Evolutionary conservation across 1,140 invertebrate genomes (phyloP).

Genomic region (Delia radicum): DNA sequence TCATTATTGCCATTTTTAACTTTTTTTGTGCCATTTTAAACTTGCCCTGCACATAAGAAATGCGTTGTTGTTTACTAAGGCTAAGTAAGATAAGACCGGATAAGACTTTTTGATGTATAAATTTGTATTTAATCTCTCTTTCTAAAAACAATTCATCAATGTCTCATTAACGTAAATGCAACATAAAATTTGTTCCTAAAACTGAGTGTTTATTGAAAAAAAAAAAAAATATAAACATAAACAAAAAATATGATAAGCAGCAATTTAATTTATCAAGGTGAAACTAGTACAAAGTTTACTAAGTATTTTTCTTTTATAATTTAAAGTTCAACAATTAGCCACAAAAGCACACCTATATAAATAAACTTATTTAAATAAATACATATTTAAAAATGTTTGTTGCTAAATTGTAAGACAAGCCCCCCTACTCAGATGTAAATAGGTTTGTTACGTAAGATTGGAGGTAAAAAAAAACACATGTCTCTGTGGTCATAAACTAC

Average conservation of each 20-base stretch:
- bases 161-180: neutral
- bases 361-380: neutral
- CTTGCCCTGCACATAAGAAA: too few relatives aligned
- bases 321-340: neutral
- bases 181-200: neutral
- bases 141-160: too few relatives aligned
- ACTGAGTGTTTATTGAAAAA: neutral
- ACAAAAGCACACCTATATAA: neutral
- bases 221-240: too few relatives aligned
- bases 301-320: neutral
- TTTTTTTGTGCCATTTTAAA: too few relatives aligned
- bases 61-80: too few relatives aligned
- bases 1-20: too few relatives aligned
- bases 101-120: neutral
- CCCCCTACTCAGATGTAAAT: too few relatives aligned
- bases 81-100: too few relatives aligned
- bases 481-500: too few relatives aligned
- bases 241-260: neutral
- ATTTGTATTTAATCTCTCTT: neutral
- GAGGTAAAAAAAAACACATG: too few relatives aligned
- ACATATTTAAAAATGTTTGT: neutral
- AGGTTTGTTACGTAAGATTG: too few relatives aligned
- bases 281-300: constrained; percentile 5
- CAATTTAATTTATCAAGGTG: neutral
- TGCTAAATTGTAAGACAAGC: neutral